Evolutionary conservation across 2,888 invertebrate species (phyloP), one percentile per base, ranked within the genome.

Genomic region (Erebia aethiops): DNA sequence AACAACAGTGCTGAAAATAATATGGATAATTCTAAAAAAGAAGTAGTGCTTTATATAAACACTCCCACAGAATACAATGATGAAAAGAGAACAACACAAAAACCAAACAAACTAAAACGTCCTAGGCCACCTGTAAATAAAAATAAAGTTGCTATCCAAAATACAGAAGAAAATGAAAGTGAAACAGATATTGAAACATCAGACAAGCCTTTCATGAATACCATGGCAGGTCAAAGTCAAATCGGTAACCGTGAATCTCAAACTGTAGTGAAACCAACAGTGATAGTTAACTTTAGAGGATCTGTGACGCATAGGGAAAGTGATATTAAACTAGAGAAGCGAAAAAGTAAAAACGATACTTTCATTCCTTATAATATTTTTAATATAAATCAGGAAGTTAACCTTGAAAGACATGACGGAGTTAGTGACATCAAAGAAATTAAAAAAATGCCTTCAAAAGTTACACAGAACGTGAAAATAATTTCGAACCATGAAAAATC

Each of bases 321-420:
- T 58, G 91, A 91, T 51, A 88, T 92, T 16, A 84, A 78, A 76
- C 78, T 93, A 1, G 87, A 89, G 72, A 84, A 87, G 69, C 82
- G 84, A 72, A 82, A 81, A 16, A 82, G 80, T 16, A 63, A 71
- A 16, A 87, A 85, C 26, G 79, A 80, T 41, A 84, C 83, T 11
- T 80, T 82, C 9, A 73, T 82, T 16, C 84, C 87, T 0, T 87
- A 87, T 26, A 92, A 90, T 61, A 80, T 93, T 64, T 93, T 93
- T 69, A 90, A 93, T 71, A 93, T 93, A 1, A 91, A 89, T 57
- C 93, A 93, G 82, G 92, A 92, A 80, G 85, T 94, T 0, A 91
- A 90, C 69, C 76, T 93, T 4, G 89, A 88, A 57, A 83, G 79
- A 65, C 80, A 82, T 11, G 75, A 79, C 18, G 64, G 74, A n/a